phyloP scores from a whole-genome alignment of 1,140 invertebrate genomes.

The Aradophagus sp. region DNA sequence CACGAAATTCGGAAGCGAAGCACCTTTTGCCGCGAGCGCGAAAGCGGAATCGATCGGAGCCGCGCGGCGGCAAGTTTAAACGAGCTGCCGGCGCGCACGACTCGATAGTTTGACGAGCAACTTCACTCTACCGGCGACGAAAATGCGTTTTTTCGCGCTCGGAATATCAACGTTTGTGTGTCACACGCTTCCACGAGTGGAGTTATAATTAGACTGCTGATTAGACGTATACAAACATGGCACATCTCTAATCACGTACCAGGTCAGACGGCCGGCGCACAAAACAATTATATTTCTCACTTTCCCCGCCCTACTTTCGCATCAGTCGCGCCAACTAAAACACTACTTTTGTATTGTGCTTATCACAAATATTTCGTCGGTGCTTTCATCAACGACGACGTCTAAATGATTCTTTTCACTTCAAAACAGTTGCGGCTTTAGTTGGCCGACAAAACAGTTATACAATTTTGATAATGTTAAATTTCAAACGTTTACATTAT shows the following conservation, averaged over 20 bases:
- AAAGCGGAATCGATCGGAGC: constrained; percentile 15
- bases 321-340: constrained; percentile 8
- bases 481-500: no score
- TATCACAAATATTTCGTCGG: constrained; percentile 10
- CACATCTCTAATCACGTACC: constrained; percentile 49
- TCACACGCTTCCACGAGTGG: constrained; percentile 27
- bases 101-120: constrained; percentile 25
- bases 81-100: constrained; percentile 16
- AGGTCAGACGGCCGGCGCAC: constrained; percentile 37
- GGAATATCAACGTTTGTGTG: constrained; percentile 35
- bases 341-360: constrained; percentile 15
- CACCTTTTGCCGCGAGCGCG: not conserved
- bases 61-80: constrained; percentile 15
- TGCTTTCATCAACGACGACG: no score
- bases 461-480: no score
- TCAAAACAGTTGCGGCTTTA: no score
- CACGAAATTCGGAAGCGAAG: constrained; percentile 17
- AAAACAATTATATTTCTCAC: constrained; percentile 51
- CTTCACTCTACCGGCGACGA: not conserved
- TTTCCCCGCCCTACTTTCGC: constrained; percentile 42
- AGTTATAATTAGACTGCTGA: constrained; percentile 52
- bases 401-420: no score
- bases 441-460: no score
- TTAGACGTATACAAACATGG: constrained; percentile 45
- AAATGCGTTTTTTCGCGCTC: constrained; percentile 23